Percentiles rank a stretch among this genome's conserved stretches.
phyloP scores from a whole-genome alignment of 2,113 vertebrate genomes.

The Silurus asotus region DNA sequence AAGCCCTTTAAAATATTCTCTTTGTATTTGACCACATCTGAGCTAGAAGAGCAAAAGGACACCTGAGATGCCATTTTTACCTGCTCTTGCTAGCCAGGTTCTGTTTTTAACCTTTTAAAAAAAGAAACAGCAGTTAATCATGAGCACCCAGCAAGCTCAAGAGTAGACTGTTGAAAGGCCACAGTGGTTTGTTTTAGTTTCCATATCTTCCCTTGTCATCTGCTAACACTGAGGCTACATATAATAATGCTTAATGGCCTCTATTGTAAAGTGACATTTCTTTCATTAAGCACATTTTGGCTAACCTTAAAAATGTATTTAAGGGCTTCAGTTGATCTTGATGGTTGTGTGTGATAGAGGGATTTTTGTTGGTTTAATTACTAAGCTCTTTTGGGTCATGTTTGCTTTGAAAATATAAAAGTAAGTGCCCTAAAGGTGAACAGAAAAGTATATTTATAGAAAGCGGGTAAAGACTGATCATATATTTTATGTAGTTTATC shows the following conservation, averaged over 20 bases:
- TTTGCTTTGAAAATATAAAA: slow-evolving; percentile 9
- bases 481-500: not conserved
- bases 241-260: slow-evolving; percentile 21
- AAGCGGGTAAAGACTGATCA: not conserved
- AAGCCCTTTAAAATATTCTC: not conserved
- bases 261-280: slow-evolving; percentile 51
- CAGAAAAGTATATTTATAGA: not conserved
- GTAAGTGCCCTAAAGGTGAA: not conserved
- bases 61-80: not conserved
- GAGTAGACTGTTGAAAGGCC: slow-evolving; percentile 38
- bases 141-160: not conserved
- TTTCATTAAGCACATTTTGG: slow-evolving; percentile 16
- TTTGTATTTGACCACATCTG: not conserved
- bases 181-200: slow-evolving; percentile 43
- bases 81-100: not conserved
- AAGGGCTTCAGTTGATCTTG: not conserved
- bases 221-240: slow-evolving; percentile 27
- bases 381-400: not conserved
- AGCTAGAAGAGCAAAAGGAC: not conserved
- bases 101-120: not conserved
- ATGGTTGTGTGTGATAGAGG: not conserved
- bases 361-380: slow-evolving; percentile 9
- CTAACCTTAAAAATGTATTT: not conserved
- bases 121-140: slow-evolving; percentile 3
- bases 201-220: slow-evolving; percentile 42